These are phyloP conservation scores for Sula dactylatra DNA, from an alignment of 2,113 vertebrate genomes.

Conservation along the genomic window DNA sequence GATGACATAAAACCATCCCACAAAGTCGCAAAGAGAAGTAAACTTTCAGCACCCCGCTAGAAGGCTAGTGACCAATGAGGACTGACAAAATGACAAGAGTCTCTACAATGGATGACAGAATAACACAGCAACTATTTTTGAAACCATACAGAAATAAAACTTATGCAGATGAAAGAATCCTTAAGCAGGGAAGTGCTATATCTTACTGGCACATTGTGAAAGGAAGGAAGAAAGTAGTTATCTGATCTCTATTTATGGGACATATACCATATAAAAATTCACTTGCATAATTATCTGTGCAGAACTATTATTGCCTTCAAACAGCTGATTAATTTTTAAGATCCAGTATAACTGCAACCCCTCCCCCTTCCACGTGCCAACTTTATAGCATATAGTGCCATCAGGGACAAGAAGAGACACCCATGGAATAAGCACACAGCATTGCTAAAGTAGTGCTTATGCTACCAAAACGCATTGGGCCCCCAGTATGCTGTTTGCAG, in stretches of 20 bases:
- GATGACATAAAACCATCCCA: neutral
- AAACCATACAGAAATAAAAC: neutral
- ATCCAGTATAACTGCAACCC: neutral
- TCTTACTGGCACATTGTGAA: neutral
- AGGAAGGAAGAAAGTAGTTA: neutral
- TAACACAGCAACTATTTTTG: neutral
- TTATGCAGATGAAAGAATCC: neutral
- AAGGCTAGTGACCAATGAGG: neutral
- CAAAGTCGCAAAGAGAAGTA: neutral
- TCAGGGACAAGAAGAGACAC: neutral
- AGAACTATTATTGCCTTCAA: neutral
- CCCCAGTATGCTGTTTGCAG: fast-evolving
- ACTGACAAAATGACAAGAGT: neutral
- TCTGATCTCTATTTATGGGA: neutral
- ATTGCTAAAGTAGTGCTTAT: neutral
- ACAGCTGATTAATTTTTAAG: neutral
- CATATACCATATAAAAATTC: fast-evolving
- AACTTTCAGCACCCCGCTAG: neutral
- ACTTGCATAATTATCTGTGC: neutral
- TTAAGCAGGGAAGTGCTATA: neutral
- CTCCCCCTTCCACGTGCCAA: no score
- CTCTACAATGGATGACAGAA: neutral
- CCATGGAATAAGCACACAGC: neutral
- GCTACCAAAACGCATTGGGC: no score
- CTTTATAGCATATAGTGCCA: fast-evolving